These are phyloP conservation scores for Metopolophium dirhodum DNA, from an alignment of 1,140 invertebrate species.

Conservation along the genomic window DNA sequence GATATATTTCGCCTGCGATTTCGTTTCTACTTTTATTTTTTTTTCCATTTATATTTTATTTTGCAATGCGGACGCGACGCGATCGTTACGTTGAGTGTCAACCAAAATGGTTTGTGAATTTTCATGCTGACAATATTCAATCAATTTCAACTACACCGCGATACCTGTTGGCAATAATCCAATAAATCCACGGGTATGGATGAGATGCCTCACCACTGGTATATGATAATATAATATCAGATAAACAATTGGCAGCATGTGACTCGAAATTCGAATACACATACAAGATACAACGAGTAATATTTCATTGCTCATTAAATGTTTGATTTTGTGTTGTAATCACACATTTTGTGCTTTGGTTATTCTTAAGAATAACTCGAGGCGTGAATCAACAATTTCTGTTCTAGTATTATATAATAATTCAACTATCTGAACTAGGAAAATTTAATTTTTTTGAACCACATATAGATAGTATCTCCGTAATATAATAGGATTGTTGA, in stretches of 20 bases:
- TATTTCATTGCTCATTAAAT: too few species aligned
- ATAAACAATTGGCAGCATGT: background rate
- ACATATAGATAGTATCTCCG: background rate
- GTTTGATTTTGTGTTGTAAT: too few species aligned
- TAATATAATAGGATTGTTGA: background rate
- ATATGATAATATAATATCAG: background rate
- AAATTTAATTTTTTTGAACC: background rate
- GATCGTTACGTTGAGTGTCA: background rate
- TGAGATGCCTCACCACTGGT: background rate
- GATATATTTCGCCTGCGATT: background rate
- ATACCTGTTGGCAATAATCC: background rate
- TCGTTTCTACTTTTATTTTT: background rate
- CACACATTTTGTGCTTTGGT: too few species aligned
- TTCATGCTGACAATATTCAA: background rate
- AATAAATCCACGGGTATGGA: background rate
- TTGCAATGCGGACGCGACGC: background rate
- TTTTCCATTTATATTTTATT: background rate
- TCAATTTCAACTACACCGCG: background rate
- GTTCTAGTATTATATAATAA: too few species aligned
- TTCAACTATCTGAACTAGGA: background rate
- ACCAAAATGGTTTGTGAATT: background rate
- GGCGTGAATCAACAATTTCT: too few species aligned
- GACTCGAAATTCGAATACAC: background rate
- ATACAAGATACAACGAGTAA: too few species aligned
- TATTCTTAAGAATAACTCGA: too few species aligned